Percentiles rank a stretch among this genome's conserved stretches.
These are phyloP conservation scores for Mareca strepera DNA, from an alignment of 2,797 vertebrate genomes.

Conservation along the genomic window DNA sequence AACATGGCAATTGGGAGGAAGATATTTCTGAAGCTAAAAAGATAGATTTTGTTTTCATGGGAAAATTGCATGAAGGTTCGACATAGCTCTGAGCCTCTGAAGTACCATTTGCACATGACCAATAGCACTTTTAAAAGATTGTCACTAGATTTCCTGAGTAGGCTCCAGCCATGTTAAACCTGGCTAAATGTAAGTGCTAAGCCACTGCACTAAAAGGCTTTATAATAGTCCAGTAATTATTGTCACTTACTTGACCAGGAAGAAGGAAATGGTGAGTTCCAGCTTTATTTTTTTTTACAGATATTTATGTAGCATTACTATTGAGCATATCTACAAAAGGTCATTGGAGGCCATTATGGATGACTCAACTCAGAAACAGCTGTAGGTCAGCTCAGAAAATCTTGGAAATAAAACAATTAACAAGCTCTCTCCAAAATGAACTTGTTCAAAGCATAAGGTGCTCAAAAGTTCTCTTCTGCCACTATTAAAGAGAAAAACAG, in stretches of 20 bases:
- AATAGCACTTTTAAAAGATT: not conserved
- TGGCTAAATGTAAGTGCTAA: not conserved
- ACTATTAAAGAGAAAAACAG: not conserved
- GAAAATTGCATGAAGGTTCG: not conserved
- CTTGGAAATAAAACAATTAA: not conserved
- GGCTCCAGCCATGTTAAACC: not conserved
- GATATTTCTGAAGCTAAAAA: not conserved
- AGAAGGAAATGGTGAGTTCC: not conserved
- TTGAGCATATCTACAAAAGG: not conserved
- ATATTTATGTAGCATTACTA: not conserved
- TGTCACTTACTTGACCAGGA: not conserved
- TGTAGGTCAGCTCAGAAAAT: not conserved
- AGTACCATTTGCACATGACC: not conserved
- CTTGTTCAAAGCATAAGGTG: not conserved
- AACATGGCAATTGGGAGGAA: not conserved
- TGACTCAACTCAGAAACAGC: not conserved
- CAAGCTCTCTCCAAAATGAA: not conserved
- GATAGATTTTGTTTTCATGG: not conserved
- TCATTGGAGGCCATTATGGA: not conserved
- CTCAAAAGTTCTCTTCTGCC: not conserved
- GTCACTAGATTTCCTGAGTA: not conserved
- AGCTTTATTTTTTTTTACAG: not conserved
- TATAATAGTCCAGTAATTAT: not conserved
- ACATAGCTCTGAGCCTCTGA: not conserved
- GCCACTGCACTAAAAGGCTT: not conserved